Percentiles rank a stretch among this genome's conserved stretches.
Evolutionary conservation across 2,888 invertebrate genomes (phyloP).

Genomic region (Rhagium mordax): DNA sequence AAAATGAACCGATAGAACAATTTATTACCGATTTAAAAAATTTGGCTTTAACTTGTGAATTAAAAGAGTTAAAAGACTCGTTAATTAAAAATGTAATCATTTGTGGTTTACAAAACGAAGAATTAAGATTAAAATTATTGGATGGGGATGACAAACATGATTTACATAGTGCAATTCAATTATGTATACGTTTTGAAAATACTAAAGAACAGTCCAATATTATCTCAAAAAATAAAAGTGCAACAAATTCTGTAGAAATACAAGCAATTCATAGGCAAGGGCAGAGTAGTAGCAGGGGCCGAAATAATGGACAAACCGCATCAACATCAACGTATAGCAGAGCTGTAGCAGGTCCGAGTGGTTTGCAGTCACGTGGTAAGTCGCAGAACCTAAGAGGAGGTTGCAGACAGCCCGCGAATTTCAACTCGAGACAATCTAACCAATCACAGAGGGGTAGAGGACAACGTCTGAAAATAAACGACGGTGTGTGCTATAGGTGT

Average conservation of each 20-base stretch:
- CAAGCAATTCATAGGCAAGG: not conserved
- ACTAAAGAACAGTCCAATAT: slow-evolving; percentile 13
- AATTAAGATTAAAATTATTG: not conserved
- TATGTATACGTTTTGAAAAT: not conserved
- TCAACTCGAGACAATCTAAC: not conserved
- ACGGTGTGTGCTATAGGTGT: slow-evolving; percentile 11
- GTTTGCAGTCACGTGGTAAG: not conserved
- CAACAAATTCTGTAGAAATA: not conserved
- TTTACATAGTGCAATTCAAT: not conserved
- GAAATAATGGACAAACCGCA: not conserved
- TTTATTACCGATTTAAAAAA: slow-evolving; percentile 40
- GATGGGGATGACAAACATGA: not conserved
- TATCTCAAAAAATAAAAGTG: not conserved
- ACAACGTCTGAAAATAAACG: not conserved
- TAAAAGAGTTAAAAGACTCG: not conserved
- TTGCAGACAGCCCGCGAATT: not conserved
- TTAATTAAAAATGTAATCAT: slow-evolving; percentile 5
- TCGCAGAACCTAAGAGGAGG: not conserved
- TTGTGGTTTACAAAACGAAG: slow-evolving; percentile 18
- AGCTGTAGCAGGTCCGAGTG: not conserved
- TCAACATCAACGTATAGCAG: not conserved
- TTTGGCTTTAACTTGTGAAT: slow-evolving; percentile 29
- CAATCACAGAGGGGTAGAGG: not conserved
- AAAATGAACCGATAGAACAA: slow-evolving; percentile 15
- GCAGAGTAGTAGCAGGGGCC: not conserved